Evolutionary conservation across 1,140 invertebrate species (phyloP), one percentile per base, ranked within the genome.

Genomic region (Psix sp.): DNA sequence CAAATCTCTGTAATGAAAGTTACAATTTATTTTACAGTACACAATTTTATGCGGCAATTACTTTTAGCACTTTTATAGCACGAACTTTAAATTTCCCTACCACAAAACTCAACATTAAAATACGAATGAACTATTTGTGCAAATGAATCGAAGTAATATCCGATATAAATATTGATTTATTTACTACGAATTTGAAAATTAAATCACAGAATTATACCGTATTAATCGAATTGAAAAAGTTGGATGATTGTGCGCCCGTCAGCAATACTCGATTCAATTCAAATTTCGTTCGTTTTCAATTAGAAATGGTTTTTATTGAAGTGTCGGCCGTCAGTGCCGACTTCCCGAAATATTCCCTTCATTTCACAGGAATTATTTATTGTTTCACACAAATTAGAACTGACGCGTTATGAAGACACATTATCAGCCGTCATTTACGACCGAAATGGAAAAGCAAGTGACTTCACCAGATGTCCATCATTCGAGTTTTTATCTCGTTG

Each of bases 41-140:
- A 5, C 40, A 49, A 40, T 62, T 59, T 71, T 65, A 52, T 20
- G 39, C 40, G 5, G 54, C 66, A 60, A 70, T 60, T 59, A 59
- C 54, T n/a, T n/a, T n/a, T n/a, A n/a, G n/a, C n/a, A n/a, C n/a
- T n/a, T n/a, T n/a, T n/a, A n/a, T n/a, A n/a, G n/a, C n/a, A n/a
- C n/a, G n/a, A n/a, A n/a, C n/a, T n/a, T n/a, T n/a, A n/a, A n/a
- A n/a, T n/a, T n/a, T n/a, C n/a, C n/a, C n/a, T n/a, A n/a, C n/a
- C n/a, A 10, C 29, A 26, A 29, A 36, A 39, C 21, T 5, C 10
- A 9, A 36, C 42, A 65, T 54, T 54, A 54, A 46, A 65, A 54
- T 46, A 24, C 26, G 31, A n/a, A n/a, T n/a, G n/a, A n/a, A n/a
- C n/a, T n/a, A n/a, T 65, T 65, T 65, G 48, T 48, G 49, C 49